Conservation (phyloP, 2,113 vertebrate species). For the Stigmatopora nigra region DNA sequence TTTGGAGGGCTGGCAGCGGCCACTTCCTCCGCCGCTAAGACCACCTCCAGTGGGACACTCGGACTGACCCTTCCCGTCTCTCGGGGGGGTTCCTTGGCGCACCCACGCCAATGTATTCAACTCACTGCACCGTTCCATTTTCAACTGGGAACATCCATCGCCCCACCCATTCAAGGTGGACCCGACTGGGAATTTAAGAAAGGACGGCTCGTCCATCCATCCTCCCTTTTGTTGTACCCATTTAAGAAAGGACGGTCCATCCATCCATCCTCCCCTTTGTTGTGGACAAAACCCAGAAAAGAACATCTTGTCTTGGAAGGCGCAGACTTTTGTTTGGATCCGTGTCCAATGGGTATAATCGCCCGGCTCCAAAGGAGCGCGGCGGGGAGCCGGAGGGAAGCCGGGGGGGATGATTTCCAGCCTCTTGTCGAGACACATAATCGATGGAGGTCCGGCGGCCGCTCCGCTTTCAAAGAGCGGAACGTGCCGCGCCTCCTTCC, state of each 20-base stretch:
- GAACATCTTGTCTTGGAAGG: neutral
- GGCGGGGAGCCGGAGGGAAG: constrained; percentile 3
- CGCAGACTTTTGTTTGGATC: neutral
- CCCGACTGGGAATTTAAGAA: too few relatives aligned
- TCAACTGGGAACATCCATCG: too few relatives aligned
- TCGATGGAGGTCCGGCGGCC: constrained; percentile 16
- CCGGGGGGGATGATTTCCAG: constrained; percentile 20
- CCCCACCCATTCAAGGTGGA: too few relatives aligned
- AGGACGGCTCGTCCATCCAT: neutral
- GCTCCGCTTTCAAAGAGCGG: constrained; percentile 3
- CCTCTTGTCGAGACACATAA: constrained; percentile 30
- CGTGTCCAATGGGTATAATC: constrained; percentile 13
- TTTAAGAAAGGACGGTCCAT: neutral
- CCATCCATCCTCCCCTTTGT: neutral
- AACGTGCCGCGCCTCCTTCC: neutral
- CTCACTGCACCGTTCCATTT: too few relatives aligned
- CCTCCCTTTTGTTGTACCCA: neutral
- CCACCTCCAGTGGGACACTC: neutral
- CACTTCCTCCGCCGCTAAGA: too few relatives aligned
- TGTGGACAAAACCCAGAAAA: neutral
- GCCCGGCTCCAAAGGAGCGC: constrained; percentile 19
- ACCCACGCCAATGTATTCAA: too few relatives aligned
- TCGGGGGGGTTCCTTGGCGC: too few relatives aligned
- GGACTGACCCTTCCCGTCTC: too few relatives aligned
- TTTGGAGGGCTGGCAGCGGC: neutral